phyloP scores from a whole-genome alignment of 2,888 invertebrate genomes.

The Pristionchus entomophagus region DNA sequence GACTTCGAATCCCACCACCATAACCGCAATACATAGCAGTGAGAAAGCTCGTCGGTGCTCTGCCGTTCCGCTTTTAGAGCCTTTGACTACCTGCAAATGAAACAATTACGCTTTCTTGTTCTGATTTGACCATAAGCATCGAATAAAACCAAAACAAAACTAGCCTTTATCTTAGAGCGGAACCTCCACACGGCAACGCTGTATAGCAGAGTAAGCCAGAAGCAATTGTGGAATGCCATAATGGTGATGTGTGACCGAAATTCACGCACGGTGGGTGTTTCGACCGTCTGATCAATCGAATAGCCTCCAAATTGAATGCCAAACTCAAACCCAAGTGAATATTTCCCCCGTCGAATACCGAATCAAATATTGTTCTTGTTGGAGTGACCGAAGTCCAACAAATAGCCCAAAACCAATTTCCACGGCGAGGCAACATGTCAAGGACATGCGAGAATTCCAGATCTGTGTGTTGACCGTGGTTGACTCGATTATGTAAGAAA shows the following conservation, averaged over 20 bases:
- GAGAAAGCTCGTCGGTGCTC: background rate
- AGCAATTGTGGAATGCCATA: background rate
- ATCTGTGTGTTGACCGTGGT: background rate
- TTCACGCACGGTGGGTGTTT: background rate
- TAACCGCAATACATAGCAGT: background rate
- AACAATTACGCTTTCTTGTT: background rate
- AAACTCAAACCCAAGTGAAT: background rate
- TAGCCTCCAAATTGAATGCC: background rate
- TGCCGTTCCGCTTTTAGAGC: background rate
- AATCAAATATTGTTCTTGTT: background rate
- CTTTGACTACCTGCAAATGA: background rate
- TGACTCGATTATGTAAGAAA: background rate
- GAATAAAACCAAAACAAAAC: background rate
- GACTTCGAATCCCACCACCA: background rate
- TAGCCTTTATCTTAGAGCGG: background rate
- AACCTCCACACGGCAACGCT: background rate
- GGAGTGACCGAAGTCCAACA: background rate
- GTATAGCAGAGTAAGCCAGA: background rate
- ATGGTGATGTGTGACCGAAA: background rate
- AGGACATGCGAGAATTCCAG: background rate
- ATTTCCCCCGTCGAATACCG: background rate
- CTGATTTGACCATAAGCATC: too few species aligned
- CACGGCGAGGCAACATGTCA: background rate
- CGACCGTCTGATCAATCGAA: background rate
- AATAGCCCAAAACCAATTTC: background rate